phyloP scores from a whole-genome alignment of 1,140 invertebrate genomes.

The Drosophila kepulauana region DNA sequence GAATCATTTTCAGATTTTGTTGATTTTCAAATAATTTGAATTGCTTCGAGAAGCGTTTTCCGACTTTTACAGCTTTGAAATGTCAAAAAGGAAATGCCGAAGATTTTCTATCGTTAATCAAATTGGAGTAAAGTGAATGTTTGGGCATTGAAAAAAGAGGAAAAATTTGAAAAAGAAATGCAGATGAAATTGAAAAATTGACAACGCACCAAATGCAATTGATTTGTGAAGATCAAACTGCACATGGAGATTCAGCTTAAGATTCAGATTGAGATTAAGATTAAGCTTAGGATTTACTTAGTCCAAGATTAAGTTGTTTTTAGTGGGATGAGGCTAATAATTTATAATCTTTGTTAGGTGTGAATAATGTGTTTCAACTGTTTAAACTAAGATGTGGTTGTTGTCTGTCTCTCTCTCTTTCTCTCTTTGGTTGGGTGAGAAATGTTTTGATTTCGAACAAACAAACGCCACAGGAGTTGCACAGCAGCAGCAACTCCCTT shows the following conservation, averaged over 20 bases:
- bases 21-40: no score
- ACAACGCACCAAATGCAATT: background rate
- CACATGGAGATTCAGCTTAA: constrained; percentile 6
- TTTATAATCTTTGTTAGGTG: constrained; percentile 39
- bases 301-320: background rate
- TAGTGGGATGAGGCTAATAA: constrained; percentile 12
- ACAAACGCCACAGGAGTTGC: constrained; percentile 71
- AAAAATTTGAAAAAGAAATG: no score
- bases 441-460: constrained; percentile 82
- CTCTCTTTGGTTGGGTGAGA: constrained; percentile 31
- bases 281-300: constrained; percentile 13
- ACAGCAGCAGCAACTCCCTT: constrained; percentile 29
- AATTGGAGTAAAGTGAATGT: no score
- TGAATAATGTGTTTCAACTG: constrained; percentile 37
- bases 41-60: no score
- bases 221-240: background rate
- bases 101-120: no score
- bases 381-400: background rate
- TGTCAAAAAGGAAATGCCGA: no score
- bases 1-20: no score
- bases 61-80: no score
- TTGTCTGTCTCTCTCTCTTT: background rate
- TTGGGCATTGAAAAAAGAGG: no score
- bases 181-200: no score
- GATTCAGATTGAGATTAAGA: constrained; percentile 17